These are phyloP conservation scores for Lepidocyrtoides sp. DNA, from an alignment of 2,888 invertebrate genomes.

Conservation along the genomic window DNA sequence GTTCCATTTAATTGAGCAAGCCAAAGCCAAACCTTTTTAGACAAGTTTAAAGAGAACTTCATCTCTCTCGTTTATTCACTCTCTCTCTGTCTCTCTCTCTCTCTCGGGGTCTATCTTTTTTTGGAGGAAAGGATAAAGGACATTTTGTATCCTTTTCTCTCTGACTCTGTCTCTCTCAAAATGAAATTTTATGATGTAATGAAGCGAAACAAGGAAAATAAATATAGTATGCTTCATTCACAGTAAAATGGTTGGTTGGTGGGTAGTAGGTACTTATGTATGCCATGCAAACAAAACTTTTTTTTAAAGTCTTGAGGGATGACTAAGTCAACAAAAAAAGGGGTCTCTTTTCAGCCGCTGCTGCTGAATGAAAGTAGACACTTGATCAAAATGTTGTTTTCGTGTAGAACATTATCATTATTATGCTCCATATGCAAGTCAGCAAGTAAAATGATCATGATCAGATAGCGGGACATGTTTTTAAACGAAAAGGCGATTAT, in stretches of 20 bases:
- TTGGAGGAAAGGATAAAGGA: not conserved
- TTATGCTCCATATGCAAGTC: too few relatives aligned
- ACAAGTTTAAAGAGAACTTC: too few relatives aligned
- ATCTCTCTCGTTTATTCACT: too few relatives aligned
- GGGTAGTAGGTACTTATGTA: too few relatives aligned
- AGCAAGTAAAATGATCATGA: too few relatives aligned
- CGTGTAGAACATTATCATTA: not conserved
- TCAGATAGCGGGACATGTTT: not conserved
- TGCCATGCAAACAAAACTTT: too few relatives aligned
- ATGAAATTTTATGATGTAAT: constrained; percentile 39
- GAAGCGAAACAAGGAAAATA: constrained; percentile 16
- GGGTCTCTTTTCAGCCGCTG: not conserved
- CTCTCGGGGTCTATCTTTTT: not conserved
- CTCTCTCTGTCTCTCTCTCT: not conserved
- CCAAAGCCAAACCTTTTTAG: not conserved
- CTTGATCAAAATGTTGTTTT: not conserved
- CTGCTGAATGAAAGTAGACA: not conserved
- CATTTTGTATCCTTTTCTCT: not conserved
- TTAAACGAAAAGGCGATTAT: constrained; percentile 19
- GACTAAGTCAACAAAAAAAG: not conserved
- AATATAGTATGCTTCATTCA: too few relatives aligned
- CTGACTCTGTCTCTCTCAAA: too few relatives aligned
- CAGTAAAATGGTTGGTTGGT: too few relatives aligned
- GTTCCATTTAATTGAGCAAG: constrained; percentile 13
- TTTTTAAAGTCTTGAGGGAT: not conserved